phyloP scores from a whole-genome alignment of 1,140 invertebrate species.

The Agraylea sexmaculata region DNA sequence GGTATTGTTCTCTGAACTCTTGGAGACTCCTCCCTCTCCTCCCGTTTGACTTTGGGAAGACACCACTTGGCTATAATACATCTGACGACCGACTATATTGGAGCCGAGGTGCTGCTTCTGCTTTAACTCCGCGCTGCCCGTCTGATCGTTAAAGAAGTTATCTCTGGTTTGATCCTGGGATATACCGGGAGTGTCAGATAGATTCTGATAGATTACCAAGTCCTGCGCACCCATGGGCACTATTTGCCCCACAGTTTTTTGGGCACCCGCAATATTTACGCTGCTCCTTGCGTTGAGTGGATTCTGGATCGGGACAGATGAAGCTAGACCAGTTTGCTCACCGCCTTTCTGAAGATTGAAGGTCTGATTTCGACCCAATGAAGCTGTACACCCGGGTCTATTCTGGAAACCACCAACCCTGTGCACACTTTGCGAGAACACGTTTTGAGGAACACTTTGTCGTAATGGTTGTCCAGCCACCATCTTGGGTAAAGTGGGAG shows the following conservation, averaged over 20 bases:
- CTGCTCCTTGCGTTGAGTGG: conserved; percentile 34
- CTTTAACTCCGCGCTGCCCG: conserved; percentile 8
- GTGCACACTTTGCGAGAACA: conserved; percentile 36
- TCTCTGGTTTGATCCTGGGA: conserved; percentile 17
- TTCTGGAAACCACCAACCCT: conserved; percentile 21
- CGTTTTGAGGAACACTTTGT: conserved; percentile 28
- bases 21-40: no score
- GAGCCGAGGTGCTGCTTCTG: conserved; percentile 19
- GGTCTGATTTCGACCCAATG: conserved; percentile 19
- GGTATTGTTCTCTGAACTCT: conserved; percentile 15
- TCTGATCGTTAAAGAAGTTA: conserved; percentile 20
- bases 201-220: conserved; percentile 33
- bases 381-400: conserved; percentile 19
- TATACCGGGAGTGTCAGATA: conserved; percentile 27
- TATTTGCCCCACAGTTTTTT: conserved; percentile 39
- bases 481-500: conserved; percentile 12
- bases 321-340: conserved; percentile 13
- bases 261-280: conserved; percentile 37
- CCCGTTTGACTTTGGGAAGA: conserved; percentile 8
- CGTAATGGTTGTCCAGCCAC: conserved; percentile 12
- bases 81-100: conserved; percentile 19
- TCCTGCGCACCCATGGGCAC: conserved; percentile 34
- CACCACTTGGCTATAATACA: conserved; percentile 21
- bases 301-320: conserved; percentile 15
- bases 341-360: conserved; percentile 19